Conservation (phyloP, 2,113 vertebrate genomes). For the Conger conger region DNA sequence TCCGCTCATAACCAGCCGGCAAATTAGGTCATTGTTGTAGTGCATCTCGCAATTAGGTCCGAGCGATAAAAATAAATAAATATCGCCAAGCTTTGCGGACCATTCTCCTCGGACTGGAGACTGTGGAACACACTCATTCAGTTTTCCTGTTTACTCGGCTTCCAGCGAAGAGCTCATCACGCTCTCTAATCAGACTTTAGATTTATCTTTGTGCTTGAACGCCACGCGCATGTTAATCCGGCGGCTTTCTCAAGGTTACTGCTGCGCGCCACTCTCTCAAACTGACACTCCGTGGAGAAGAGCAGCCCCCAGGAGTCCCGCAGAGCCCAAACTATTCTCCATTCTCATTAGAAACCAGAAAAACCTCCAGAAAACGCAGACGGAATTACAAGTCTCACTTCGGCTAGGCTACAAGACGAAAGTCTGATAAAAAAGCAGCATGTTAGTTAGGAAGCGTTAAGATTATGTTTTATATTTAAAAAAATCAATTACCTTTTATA, state of each 20-base stretch:
- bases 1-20: background rate
- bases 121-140: background rate
- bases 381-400: conserved; percentile 1
- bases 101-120: background rate
- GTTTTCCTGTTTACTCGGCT: background rate
- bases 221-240: background rate
- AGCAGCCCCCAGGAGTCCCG: background rate
- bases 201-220: background rate
- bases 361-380: background rate
- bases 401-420: background rate
- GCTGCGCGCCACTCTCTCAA: background rate
- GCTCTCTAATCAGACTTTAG: background rate
- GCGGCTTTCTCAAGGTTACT: background rate
- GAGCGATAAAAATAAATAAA: background rate
- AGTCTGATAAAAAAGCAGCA: too few relatives aligned
- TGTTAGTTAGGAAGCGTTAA: background rate
- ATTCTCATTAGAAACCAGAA: conserved; percentile 2
- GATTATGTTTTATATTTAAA: too few relatives aligned
- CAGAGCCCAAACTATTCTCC: background rate
- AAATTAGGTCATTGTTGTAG: background rate
- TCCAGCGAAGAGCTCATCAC: background rate
- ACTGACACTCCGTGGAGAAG: background rate
- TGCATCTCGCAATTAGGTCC: background rate
- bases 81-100: background rate
- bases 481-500: too few relatives aligned